Base-by-base conservation (phyloP, 1,140 invertebrate genomes). In the Apocrypta bakeri region DNA sequence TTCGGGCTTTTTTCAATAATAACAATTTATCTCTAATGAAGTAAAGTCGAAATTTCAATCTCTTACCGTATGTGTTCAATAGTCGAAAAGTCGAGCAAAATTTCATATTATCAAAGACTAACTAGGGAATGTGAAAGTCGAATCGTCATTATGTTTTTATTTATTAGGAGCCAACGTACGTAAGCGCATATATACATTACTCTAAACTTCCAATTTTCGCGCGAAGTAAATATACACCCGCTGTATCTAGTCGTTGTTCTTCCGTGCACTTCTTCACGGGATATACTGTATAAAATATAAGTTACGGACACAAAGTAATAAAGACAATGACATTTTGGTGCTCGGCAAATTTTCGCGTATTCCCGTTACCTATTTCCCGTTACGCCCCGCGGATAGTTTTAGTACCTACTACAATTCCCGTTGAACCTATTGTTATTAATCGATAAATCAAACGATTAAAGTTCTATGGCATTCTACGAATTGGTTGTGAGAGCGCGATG, bases 61-160 rank as follows among this genome's bases (percentile, higher is more conserved):
- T n/a, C n/a, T n/a, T n/a, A n/a, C n/a, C n/a, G n/a, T n/a, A 56
- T 56, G 48, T 56, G 48, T 56, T 56, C 48, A 56, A 56, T 56
- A 56, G 14, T 56, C 48, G n/a, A 17, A 56, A n/a, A 21, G 21
- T 56, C 48, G 8, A 56, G 48, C n/a, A 21, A 21, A 7, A n/a
- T 56, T 56, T 56, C 48, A 17, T 21, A 17, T 56, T 21, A 17
- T n/a, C 17, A 21, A n/a, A n/a, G 17, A 21, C n/a, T n/a, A 14
- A 17, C n/a, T 6, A 0, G 42, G 12, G 17, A 7, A 56, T 7
- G 4, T 3, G 4, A 56, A 56, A 56, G n/a, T 4, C 48, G 48
- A 56, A 56, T 3, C n/a, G 48, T 17, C n/a, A 56, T 17, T 56
- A 56, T 56, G 14, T 56, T 37, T 17, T 14, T 56, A n/a, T 56